These are phyloP conservation scores for Prionailurus bengalensis DNA, from an alignment of 2,113 vertebrate species.

Conservation along the genomic window DNA sequence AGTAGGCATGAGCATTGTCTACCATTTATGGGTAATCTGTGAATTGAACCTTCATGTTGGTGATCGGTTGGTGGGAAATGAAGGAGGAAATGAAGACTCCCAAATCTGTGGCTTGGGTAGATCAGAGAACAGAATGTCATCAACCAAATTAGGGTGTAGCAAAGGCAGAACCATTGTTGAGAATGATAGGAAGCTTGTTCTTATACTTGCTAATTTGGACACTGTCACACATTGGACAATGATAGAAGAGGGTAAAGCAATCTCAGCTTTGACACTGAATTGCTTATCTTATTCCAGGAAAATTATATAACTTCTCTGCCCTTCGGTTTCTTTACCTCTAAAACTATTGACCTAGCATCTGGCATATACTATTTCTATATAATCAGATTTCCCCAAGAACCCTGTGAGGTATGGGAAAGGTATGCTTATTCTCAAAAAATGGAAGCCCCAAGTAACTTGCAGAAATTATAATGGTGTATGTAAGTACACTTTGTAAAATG, in stretches of 20 bases:
- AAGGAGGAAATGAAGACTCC: neutral
- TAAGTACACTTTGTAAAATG: constrained; percentile 41
- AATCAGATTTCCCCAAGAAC: neutral
- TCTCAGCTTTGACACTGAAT: neutral
- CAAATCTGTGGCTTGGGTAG: neutral
- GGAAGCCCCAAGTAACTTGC: neutral
- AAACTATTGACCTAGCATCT: neutral
- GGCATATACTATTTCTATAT: neutral
- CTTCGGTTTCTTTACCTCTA: neutral
- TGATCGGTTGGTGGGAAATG: neutral
- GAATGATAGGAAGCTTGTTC: neutral
- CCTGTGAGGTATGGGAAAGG: neutral
- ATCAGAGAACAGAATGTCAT: neutral
- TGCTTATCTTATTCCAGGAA: neutral
- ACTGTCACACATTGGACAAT: neutral
- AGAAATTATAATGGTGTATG: neutral
- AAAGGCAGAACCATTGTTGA: neutral
- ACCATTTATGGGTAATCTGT: neutral
- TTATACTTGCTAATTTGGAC: neutral
- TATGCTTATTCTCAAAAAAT: neutral
- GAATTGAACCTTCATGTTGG: neutral
- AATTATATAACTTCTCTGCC: neutral
- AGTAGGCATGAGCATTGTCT: neutral
- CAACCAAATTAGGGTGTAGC: neutral
- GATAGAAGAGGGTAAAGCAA: neutral